phyloP scores from a whole-genome alignment of 2,113 vertebrate genomes.

The Callithrix jacchus region DNA sequence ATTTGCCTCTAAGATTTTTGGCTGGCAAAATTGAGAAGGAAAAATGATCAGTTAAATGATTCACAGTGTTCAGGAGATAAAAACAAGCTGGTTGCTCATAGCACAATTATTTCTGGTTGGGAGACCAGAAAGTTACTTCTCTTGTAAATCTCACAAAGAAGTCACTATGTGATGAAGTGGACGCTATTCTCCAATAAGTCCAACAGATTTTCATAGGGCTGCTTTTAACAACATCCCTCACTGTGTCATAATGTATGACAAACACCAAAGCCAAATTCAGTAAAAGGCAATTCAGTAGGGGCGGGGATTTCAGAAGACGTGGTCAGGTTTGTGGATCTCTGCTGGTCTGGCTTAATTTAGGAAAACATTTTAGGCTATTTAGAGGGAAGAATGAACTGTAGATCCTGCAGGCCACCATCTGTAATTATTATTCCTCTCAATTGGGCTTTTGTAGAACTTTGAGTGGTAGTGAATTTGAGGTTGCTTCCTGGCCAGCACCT shows the following conservation, averaged over 20 bases:
- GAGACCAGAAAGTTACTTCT: constrained; percentile 68
- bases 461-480: constrained; percentile 30
- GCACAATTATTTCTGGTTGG: constrained; percentile 72
- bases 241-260: constrained; percentile 55
- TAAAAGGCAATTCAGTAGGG: constrained; percentile 42
- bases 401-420: constrained; percentile 13
- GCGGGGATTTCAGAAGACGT: constrained; percentile 41
- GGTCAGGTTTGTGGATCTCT: constrained; percentile 52
- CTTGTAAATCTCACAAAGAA: constrained; percentile 74
- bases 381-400: constrained; percentile 49
- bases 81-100: constrained; percentile 69
- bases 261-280: constrained; percentile 51
- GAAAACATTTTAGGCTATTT: constrained; percentile 63
- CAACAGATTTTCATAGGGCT: constrained; percentile 47
- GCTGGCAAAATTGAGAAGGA: constrained; percentile 57
- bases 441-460: not conserved
- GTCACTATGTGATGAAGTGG: constrained; percentile 68
- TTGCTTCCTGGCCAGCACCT: not conserved
- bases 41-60: constrained; percentile 48
- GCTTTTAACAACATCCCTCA: constrained; percentile 59
- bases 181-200: constrained; percentile 52
- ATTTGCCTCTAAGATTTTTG: constrained; percentile 68
- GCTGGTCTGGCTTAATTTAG: constrained; percentile 56
- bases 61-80: constrained; percentile 66
- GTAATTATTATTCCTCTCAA: constrained; percentile 52